These are phyloP conservation scores for Arrhopalites spinosus DNA, from an alignment of 2,888 invertebrate genomes.

Conservation along the genomic window DNA sequence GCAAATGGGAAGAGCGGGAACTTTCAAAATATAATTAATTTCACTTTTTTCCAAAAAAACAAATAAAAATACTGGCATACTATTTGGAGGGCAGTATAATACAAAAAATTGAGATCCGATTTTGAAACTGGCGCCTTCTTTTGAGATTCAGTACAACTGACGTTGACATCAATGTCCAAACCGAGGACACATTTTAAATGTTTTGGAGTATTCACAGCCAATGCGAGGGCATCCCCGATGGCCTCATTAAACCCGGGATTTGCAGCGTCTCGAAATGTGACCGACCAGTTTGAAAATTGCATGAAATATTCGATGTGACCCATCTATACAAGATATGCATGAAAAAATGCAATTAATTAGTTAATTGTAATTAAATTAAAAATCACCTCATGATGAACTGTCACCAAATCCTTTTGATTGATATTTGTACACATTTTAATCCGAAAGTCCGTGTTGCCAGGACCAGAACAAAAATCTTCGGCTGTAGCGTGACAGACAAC, in stretches of 20 bases:
- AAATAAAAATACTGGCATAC: no score
- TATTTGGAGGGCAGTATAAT: constrained; percentile 57
- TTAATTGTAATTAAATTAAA: not conserved
- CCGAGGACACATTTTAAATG: constrained; percentile 42
- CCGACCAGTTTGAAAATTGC: constrained; percentile 73
- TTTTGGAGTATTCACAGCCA: constrained; percentile 54
- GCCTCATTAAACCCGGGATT: constrained; percentile 57
- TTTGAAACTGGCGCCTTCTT: constrained; percentile 16
- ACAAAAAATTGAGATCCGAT: constrained; percentile 56
- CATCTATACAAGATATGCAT: no score
- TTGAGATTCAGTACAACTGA: not conserved
- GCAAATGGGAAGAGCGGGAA: constrained; percentile 58
- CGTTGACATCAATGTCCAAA: constrained; percentile 8
- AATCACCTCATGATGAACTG: constrained; percentile 66
- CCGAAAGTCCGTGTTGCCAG: constrained; percentile 28
- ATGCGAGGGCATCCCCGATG: constrained; percentile 57
- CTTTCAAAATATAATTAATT: constrained; percentile 2
- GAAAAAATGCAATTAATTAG: not conserved
- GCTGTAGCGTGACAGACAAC: constrained; percentile 72
- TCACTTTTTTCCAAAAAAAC: no score
- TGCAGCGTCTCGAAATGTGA: constrained; percentile 30
- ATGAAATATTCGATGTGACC: constrained; percentile 78
- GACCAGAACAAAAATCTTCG: constrained; percentile 77
- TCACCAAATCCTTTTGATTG: constrained; percentile 67
- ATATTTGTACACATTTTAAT: constrained; percentile 73